Evolutionary conservation across 1,140 invertebrate species (phyloP), one percentile per base, ranked within the genome.

Genomic region (Plutomurus gul): DNA sequence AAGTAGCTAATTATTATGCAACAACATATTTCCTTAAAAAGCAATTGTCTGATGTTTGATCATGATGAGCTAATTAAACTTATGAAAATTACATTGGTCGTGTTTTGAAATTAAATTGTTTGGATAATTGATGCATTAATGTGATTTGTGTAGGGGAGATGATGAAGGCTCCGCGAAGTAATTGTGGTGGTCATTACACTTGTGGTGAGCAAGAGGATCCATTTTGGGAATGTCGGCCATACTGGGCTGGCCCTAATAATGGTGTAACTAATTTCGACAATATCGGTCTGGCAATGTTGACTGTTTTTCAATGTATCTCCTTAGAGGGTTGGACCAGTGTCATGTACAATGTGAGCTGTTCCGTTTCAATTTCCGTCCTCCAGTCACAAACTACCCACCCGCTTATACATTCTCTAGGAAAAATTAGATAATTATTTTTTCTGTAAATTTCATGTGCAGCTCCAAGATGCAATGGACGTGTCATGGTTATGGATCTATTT

Each of bases 261-360:
- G 98, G 97, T 71, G 99, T 99, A 84, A 99, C 96, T 40, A 99
- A 99, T 89, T 99, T 99, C 86, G 98, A 99, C 87, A 99, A 99
- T 88, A 97, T 99, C 87, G 97, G 97, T 78, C 90, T 99, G 27
- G 79, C 82, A 22, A 83, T 83, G 82, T 56, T 83, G 16, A 83
- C 82, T 11, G 82, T 83, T 33, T 83, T 83, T 78, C 82, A 83
- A 47, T 83, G 82, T 86, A 93, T 99, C 82, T 99, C 97, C 13
- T 92, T 99, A 75, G 98, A 99, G 89, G 97, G 97, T 11, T 99
- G 97, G 97, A 99, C 97, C 22, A 93, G 96, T 85, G 94, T 99
- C 11, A 90, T 99, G 87, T 99, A 99, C 87, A 91, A 92, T 89
- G 96, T 98, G 89, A 92, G 91, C 87, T 73, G 22, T 7, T 27